phyloP scores from a whole-genome alignment of 1,140 invertebrate genomes.

The Coelopa frigida region DNA sequence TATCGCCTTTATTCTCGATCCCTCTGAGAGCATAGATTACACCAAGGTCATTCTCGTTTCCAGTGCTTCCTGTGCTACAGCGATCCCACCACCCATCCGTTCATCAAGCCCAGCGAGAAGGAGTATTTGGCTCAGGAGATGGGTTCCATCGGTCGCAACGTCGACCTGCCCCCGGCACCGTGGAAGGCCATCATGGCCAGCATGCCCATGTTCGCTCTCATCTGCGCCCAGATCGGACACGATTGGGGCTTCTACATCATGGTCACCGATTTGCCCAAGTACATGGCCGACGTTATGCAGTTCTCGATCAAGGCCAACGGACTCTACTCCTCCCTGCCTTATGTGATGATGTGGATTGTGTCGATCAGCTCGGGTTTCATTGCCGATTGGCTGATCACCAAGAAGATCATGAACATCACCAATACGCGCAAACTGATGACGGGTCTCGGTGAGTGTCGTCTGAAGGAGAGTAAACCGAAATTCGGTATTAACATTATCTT shows the following conservation, averaged over 20 bases:
- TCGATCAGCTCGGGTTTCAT: conserved; percentile 58
- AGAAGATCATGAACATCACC: conserved; percentile 51
- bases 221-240: conserved; percentile 70
- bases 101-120: conserved; percentile 71
- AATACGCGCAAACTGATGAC: conserved; percentile 66
- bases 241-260: conserved; percentile 95
- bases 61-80: conserved; percentile 61
- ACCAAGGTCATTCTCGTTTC: conserved; percentile 13
- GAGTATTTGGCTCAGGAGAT: conserved; percentile 63
- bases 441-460: conserved; percentile 51
- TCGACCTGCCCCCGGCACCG: conserved; percentile 55
- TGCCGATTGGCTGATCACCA: conserved; percentile 60
- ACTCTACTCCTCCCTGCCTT: conserved; percentile 60
- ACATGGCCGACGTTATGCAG: conserved; percentile 80
- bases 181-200: conserved; percentile 71
- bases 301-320: conserved; percentile 72
- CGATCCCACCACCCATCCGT: conserved; percentile 72
- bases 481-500: not conserved
- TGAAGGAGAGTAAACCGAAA: not conserved
- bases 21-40: not conserved
- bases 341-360: conserved; percentile 66
- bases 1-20: too few relatives aligned
- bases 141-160: conserved; percentile 45
- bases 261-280: conserved; percentile 86
- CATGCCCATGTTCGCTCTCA: conserved; percentile 63